phyloP scores from a whole-genome alignment of 2,888 invertebrate species.

The Xestia xanthographa region DNA sequence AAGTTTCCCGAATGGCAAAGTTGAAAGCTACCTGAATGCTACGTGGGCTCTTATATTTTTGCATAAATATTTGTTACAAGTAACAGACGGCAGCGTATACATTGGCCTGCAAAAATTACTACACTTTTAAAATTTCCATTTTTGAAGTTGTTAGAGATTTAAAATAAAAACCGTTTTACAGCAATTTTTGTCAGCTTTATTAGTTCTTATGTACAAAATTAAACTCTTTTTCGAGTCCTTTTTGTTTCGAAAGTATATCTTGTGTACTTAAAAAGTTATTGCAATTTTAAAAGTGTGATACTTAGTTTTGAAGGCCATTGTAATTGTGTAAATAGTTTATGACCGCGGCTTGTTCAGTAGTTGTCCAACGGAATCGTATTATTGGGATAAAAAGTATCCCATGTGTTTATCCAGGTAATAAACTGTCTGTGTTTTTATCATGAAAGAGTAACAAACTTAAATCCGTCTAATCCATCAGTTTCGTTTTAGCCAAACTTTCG shows the following conservation, averaged over 20 bases:
- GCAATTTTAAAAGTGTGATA: too few relatives aligned
- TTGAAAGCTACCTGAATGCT: conserved; percentile 54
- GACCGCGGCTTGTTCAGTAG: neutral
- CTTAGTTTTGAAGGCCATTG: too few relatives aligned
- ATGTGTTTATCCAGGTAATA: neutral
- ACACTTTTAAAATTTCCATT: too few relatives aligned
- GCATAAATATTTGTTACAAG: conserved; percentile 35
- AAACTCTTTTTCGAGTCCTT: too few relatives aligned
- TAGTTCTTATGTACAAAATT: too few relatives aligned
- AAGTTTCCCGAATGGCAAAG: conserved; percentile 54
- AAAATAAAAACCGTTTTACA: too few relatives aligned
- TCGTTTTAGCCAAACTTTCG: too few relatives aligned
- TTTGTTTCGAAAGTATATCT: too few relatives aligned
- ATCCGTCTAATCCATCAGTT: neutral
- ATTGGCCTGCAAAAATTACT: too few relatives aligned
- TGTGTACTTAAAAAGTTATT: too few relatives aligned
- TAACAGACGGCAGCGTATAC: neutral
- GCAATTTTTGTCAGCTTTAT: too few relatives aligned
- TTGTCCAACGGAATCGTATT: neutral
- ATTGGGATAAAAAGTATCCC: neutral
- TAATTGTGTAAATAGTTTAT: neutral
- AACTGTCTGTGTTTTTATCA: neutral
- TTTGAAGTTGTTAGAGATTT: too few relatives aligned
- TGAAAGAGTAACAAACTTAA: neutral
- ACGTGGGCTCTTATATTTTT: conserved; percentile 45